These are phyloP conservation scores for Eristalis intricaria DNA, from an alignment of 2,888 invertebrate species.

Conservation along the genomic window DNA sequence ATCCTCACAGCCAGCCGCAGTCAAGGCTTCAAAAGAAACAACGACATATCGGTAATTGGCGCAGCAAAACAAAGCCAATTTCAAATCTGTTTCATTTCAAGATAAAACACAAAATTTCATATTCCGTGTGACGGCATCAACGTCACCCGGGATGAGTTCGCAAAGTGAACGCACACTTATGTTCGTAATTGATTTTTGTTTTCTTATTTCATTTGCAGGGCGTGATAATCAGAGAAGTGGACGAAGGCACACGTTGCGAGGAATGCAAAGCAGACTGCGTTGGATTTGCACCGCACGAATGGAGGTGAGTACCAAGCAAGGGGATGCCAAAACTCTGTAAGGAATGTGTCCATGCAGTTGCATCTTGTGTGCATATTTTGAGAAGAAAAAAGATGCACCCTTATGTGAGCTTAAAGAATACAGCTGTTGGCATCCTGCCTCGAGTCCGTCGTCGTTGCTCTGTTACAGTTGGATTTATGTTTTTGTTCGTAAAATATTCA, in stretches of 20 bases:
- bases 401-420: conserved; percentile 17
- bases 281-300: conserved; percentile 91
- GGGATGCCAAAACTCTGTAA: not conserved
- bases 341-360: conserved; percentile 5
- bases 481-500: not conserved
- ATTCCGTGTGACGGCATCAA: not conserved
- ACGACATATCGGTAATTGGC: too few relatives aligned
- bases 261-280: conserved; percentile 91
- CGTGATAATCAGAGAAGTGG: conserved; percentile 92
- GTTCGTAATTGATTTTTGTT: conserved; percentile 11
- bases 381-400: conserved; percentile 6
- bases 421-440: conserved; percentile 47
- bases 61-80: too few relatives aligned
- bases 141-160: not conserved
- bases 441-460: not conserved
- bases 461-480: not conserved
- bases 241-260: conserved; percentile 90
- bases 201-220: conserved; percentile 85
- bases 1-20: too few relatives aligned
- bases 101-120: not conserved
- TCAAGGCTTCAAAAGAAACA: too few relatives aligned
- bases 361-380: conserved; percentile 14
- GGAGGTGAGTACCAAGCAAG: conserved; percentile 87
- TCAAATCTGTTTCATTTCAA: too few relatives aligned
- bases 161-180: not conserved